Percentiles rank a stretch among this genome's conserved stretches.
phyloP scores from a whole-genome alignment of 2,888 invertebrate genomes.

The Salticus scenicus region DNA sequence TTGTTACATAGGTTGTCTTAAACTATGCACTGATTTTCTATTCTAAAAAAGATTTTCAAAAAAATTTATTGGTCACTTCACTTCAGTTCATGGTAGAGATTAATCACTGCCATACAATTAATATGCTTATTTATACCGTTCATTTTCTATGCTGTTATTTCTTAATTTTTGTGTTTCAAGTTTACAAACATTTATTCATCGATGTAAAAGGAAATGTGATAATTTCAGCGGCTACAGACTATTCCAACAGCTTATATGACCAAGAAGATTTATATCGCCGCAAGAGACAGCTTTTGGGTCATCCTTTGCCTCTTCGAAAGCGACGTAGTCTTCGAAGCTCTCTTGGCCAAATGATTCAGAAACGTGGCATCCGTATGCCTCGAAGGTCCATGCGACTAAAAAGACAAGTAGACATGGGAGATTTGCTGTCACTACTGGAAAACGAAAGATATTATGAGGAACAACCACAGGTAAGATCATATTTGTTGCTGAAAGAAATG shows the following conservation, averaged over 20 bases:
- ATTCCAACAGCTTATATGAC: conserved; percentile 44
- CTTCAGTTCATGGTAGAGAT: too few species aligned
- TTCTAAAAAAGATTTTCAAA: too few species aligned
- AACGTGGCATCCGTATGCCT: conserved; percentile 49
- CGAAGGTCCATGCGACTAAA: conserved; percentile 66
- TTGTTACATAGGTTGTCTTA: too few species aligned
- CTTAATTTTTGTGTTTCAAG: too few species aligned
- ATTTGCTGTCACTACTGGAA: conserved; percentile 53
- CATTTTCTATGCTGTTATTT: too few species aligned
- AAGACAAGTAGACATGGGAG: conserved; percentile 56
- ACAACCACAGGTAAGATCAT: conserved; percentile 22
- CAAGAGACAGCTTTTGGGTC: conserved; percentile 53
- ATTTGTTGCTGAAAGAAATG: not conserved
- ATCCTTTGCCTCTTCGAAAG: conserved; percentile 33
- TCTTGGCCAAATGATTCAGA: conserved; percentile 62
- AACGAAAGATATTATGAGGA: conserved; percentile 43
- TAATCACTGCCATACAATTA: too few species aligned
- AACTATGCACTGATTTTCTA: too few species aligned
- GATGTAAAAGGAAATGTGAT: too few species aligned
- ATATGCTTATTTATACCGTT: too few species aligned
- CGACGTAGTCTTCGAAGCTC: conserved; percentile 56
- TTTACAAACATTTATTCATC: too few species aligned
- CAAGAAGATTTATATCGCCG: conserved; percentile 61
- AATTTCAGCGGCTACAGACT: conserved; percentile 30
- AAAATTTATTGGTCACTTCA: too few species aligned